Conservation (phyloP, 1,140 invertebrate genomes). For the Pseudomyrmex cubaensis region DNA sequence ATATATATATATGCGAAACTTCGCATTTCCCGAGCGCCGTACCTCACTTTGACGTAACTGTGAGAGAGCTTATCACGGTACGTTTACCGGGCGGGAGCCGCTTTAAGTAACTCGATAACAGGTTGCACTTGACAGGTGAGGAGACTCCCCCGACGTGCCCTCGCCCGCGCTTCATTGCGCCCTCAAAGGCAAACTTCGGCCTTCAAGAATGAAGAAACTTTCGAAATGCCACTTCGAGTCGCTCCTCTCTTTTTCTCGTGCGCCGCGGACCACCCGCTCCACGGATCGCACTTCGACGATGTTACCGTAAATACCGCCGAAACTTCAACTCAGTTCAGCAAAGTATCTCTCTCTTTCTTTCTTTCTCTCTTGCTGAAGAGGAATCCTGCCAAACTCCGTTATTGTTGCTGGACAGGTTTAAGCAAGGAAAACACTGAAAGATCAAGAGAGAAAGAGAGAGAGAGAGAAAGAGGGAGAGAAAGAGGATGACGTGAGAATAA, state of each 20-base stretch:
- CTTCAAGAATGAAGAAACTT: constrained; percentile 73
- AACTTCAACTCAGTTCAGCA: constrained; percentile 6
- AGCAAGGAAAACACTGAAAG: neutral
- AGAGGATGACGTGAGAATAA: neutral
- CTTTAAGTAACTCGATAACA: constrained; percentile 77
- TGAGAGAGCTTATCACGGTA: constrained; percentile 50
- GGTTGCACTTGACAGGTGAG: constrained; percentile 76
- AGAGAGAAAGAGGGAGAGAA: too few species aligned
- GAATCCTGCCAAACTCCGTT: constrained; percentile 12
- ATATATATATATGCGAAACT: constrained; percentile 33
- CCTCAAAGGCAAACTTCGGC: constrained; percentile 64
- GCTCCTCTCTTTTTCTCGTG: constrained; percentile 58
- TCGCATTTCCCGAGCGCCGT: constrained; percentile 34
- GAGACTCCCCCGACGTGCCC: constrained; percentile 56
- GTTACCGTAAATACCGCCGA: constrained; percentile 36
- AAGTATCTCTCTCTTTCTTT: neutral
- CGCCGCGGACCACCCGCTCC: neutral
- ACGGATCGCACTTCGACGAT: constrained; percentile 23
- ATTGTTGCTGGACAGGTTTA: neutral
- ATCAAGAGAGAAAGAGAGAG: neutral
- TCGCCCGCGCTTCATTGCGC: constrained; percentile 25
- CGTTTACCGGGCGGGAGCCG: constrained; percentile 59
- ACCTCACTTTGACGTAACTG: constrained; percentile 62
- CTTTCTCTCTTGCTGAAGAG: neutral
- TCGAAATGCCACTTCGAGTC: constrained; percentile 64